Percentiles rank a stretch among this genome's conserved stretches.
These are phyloP conservation scores for Spisula subtruncata DNA, from an alignment of 2,888 invertebrate genomes.

Conservation along the genomic window DNA sequence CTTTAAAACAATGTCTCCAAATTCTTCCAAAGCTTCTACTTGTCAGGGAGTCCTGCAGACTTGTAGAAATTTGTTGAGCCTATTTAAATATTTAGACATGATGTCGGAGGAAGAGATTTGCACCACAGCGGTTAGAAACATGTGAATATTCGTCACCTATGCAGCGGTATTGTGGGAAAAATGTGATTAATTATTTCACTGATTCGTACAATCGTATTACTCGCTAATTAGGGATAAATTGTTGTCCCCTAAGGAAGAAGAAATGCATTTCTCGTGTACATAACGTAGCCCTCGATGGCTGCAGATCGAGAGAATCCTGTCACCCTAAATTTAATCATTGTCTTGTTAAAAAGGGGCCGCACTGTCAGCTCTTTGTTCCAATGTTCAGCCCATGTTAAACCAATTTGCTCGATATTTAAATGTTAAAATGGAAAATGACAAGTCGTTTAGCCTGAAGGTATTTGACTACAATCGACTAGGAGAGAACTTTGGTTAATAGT, in stretches of 20 bases:
- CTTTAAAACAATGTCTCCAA: no score
- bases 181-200: conserved; percentile 19
- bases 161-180: conserved; percentile 1
- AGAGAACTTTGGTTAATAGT: conserved; percentile 4
- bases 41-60: not conserved
- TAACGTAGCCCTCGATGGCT: not conserved
- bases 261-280: conserved; percentile 23
- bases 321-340: conserved; percentile 50
- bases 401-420: conserved; percentile 44
- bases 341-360: conserved; percentile 45
- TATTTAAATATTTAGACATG: not conserved
- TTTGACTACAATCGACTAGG: conserved; percentile 36
- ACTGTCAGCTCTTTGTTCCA: conserved; percentile 48
- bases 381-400: conserved; percentile 31
- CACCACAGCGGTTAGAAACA: not conserved
- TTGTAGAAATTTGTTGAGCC: not conserved
- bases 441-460: conserved; percentile 38
- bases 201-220: conserved; percentile 22
- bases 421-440: conserved; percentile 51
- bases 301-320: conserved; percentile 34
- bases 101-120: conserved; percentile 3
- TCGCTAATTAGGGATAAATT: conserved; percentile 25
- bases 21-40: not conserved
- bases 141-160: conserved; percentile 13
- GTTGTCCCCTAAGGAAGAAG: conserved; percentile 22